Base-by-base conservation (phyloP, 1,140 invertebrate species). In the Meloidogyne chitwoodi region DNA sequence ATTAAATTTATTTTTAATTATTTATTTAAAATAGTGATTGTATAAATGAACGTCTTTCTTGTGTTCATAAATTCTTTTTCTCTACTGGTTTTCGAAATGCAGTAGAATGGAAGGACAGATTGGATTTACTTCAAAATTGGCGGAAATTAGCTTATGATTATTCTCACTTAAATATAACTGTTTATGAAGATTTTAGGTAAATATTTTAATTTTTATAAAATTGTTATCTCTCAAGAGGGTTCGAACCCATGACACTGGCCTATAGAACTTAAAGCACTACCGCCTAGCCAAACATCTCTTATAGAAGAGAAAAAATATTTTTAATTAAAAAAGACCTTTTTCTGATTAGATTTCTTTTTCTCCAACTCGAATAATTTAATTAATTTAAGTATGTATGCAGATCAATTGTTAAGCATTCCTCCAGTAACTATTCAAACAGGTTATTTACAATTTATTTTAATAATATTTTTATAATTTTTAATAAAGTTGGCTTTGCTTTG, bases 401-500 rank as follows among this genome's bases (percentile, higher is more conserved):
- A 86, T 77, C 85, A 85, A 81, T 87, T 89, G 70, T 84, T 73
- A 61, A 73, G 71, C 14, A 73, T 73, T n/a, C 71, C 71, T 5
- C 64, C 56, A 34, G 71, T 73, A 22, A 73, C 71, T 34, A 73
- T 63, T 16, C 71, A 73, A 12, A 73, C 71, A 19, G 71, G 71
- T 64, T 22, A 24, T 24, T 34, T n/a, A 27, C n/a, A 41, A 12
- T 11, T 41, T 24, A 11, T 19, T 5, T 31, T 70, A 19, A 26
- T 16, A n/a, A 62, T 16, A 70, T 72, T 48, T 0, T 62, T 38
- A 10, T 2, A 27, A 19, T 24, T 34, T 31, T 88, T 8, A 86
- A 88, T 63, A 87, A 88, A 14, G 85, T 89, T 27, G 83, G 85
- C 12, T 88, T 88, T 69, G 87, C 88, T 31, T 75, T 89, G 0